Base-by-base conservation (phyloP, 2,797 vertebrate genomes). In the Scomberomorus guttatus region DNA sequence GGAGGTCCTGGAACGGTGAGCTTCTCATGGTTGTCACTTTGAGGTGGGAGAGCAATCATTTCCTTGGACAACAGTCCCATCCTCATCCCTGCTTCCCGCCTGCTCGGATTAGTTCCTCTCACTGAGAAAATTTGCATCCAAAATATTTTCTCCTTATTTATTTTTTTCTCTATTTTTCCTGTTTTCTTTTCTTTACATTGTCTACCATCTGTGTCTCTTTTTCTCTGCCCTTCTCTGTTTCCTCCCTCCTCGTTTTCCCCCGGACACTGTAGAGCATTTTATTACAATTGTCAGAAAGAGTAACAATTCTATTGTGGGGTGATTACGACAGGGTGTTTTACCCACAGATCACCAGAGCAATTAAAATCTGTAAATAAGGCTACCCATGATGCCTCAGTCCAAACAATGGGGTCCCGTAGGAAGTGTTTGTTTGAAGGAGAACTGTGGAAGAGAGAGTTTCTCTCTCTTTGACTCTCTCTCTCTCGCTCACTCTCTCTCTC, bases 281-380 rank as follows among this genome's bases (percentile, higher is more conserved):
- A 95, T 96, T 97, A 95, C 94, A 92, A 92, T 96, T 97, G 95
- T 97, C 95, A 95, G 91, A 95, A 93, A 95, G 93, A 93, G 93
- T 94, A 94, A 93, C 94, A 93, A 67, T 95, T 94, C 95, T 96
- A 93, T 95, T 97, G 94, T 95, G 92, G 89, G 94, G 93, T 95
- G 95, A 95, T 97, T 97, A 96, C 95, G 94, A 96, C 95, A 87
- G 90, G 90, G 87, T 93, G 95, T 95, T 93, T 90, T 82, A 94
- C 94, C 94, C 95, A 76, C 95, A 95, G 93, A 97, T 97, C 95
- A 97, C 91, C 91, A 96, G 95, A 97, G 96, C 96, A 97, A 97
- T 97, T 98, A 97, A 97, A 97, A 96, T 92, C 94, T 96, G 95
- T 95, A 97, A 96, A 97, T 96, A 96, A 96, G 93, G 89, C 95